A percentile compares a stretch with the other conserved stretches of the same genome.
Evolutionary conservation across 2,888 invertebrate species (phyloP).

Genomic region (Agrotis ipsilon): DNA sequence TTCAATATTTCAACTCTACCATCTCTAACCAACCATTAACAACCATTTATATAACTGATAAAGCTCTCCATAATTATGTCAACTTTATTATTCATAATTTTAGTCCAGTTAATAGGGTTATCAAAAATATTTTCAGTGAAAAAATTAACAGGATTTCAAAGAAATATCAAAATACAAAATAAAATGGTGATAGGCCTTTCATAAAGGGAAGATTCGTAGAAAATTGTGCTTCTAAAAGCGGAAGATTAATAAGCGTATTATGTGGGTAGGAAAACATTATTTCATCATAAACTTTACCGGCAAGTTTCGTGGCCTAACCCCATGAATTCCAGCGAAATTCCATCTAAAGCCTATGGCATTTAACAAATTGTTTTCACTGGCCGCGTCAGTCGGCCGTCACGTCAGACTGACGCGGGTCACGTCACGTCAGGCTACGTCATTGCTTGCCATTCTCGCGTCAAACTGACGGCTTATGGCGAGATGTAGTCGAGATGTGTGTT

Average conservation of each 20-base stretch:
- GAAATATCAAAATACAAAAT: not conserved
- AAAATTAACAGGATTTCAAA: too few relatives aligned
- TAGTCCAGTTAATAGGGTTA: too few relatives aligned
- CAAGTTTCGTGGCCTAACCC: constrained; percentile 19
- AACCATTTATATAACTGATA: too few relatives aligned
- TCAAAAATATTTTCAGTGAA: too few relatives aligned
- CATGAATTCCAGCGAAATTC: constrained; percentile 42
- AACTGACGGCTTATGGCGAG: constrained; percentile 14
- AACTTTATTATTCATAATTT: too few relatives aligned
- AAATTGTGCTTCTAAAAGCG: not conserved
- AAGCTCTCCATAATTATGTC: too few relatives aligned
- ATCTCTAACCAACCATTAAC: too few relatives aligned
- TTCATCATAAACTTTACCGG: not conserved
- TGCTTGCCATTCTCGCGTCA: constrained; percentile 33
- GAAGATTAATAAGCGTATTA: not conserved
- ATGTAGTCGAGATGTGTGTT: not conserved
- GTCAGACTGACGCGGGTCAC: constrained; percentile 51
- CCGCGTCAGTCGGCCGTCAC: constrained; percentile 35
- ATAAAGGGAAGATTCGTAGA: too few relatives aligned
- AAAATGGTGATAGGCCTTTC: too few relatives aligned
- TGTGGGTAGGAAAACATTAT: not conserved
- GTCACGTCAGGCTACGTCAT: constrained; percentile 37
- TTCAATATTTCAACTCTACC: too few relatives aligned
- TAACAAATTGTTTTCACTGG: constrained; percentile 61
- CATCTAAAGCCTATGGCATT: constrained; percentile 41